Evolutionary conservation across 2,888 invertebrate species (phyloP).

Genomic region (Lasioglossum zephyrum): DNA sequence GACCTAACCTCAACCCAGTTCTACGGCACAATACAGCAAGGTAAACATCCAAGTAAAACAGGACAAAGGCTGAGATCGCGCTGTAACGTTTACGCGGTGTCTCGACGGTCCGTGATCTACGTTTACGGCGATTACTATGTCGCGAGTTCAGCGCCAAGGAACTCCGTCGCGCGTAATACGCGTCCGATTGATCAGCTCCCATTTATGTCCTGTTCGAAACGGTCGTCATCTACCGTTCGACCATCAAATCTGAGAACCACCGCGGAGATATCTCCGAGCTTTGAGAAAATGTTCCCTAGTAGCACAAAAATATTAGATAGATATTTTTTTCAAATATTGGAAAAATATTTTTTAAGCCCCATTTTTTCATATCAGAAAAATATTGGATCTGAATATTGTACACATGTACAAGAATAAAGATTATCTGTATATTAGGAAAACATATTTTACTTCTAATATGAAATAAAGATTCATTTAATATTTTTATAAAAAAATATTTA

Average conservation of each 20-base stretch:
- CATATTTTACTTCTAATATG: too few relatives aligned
- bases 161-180: not conserved
- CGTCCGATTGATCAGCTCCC: not conserved
- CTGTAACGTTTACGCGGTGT: not conserved
- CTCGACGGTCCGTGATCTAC: not conserved
- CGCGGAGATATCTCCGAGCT: not conserved
- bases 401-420: too few relatives aligned
- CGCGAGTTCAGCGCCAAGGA: not conserved
- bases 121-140: not conserved
- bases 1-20: constrained; percentile 42
- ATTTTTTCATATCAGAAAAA: too few relatives aligned
- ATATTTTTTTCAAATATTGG: too few relatives aligned
- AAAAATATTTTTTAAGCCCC: too few relatives aligned
- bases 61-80: not conserved
- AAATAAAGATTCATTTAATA: too few relatives aligned
- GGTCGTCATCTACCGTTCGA: not conserved
- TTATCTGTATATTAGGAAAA: too few relatives aligned
- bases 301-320: too few relatives aligned
- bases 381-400: too few relatives aligned
- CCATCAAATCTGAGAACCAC: not conserved
- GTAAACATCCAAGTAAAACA: constrained; percentile 24
- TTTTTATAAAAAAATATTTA: too few relatives aligned
- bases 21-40: constrained; percentile 33
- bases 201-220: not conserved
- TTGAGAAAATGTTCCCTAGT: not conserved